phyloP scores from a whole-genome alignment of 2,113 vertebrate species.

The Grantiella picta region DNA sequence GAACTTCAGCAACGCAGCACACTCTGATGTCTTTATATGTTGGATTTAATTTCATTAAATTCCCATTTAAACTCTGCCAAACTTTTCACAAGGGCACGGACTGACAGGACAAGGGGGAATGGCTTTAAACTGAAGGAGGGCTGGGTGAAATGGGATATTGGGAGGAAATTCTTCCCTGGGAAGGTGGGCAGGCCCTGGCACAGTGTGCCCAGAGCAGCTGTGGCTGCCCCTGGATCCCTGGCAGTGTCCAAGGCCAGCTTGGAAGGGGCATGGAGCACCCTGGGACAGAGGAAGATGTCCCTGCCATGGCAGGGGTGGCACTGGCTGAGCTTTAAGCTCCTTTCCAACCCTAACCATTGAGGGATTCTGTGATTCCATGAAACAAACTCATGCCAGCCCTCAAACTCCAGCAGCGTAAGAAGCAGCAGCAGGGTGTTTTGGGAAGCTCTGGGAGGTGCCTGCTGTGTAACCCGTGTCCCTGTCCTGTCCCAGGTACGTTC shows the following conservation, averaged over 20 bases:
- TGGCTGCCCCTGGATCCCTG: neutral
- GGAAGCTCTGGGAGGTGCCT: neutral
- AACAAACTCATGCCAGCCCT: neutral
- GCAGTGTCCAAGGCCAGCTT: neutral
- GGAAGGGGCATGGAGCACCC: neutral
- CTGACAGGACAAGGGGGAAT: neutral
- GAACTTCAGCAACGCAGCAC: neutral
- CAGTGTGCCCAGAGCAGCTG: neutral
- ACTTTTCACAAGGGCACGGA: neutral
- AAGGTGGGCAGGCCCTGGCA: neutral
- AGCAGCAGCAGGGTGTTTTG: neutral
- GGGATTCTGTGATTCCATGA: neutral
- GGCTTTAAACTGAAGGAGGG: neutral
- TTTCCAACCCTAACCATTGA: neutral
- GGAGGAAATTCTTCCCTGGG: neutral
- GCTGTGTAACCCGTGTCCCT: neutral
- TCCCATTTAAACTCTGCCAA: neutral
- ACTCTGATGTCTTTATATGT: neutral
- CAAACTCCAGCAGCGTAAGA: too few species aligned
- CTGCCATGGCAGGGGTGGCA: neutral
- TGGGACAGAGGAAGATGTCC: accelerated
- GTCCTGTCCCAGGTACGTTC: slow-evolving; percentile 83
- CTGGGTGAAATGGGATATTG: neutral
- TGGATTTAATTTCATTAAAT: neutral
- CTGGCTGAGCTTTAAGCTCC: neutral